phyloP scores from a whole-genome alignment of 1,140 invertebrate genomes.

The Drosophila ananassae region DNA sequence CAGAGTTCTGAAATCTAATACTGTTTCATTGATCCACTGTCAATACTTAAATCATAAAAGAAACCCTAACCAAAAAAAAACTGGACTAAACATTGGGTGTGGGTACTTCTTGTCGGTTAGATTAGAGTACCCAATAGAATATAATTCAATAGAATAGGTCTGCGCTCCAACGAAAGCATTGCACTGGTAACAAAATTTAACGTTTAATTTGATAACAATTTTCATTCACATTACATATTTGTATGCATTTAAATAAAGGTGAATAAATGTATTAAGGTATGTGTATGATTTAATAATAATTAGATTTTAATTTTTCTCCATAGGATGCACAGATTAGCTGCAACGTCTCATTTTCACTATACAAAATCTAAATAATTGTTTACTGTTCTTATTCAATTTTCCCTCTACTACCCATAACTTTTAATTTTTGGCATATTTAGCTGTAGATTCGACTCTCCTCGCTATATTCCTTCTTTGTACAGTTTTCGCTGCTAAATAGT shows the following conservation, averaged over 20 bases:
- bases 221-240: slow-evolving; percentile 41
- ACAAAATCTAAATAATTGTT: slow-evolving; percentile 81
- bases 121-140: slow-evolving; percentile 42
- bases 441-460: slow-evolving; percentile 74
- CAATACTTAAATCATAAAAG: slow-evolving; percentile 22
- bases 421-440: slow-evolving; percentile 80
- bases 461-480: slow-evolving; percentile 55
- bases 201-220: slow-evolving; percentile 80
- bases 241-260: slow-evolving; percentile 29
- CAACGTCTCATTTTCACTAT: slow-evolving; percentile 64
- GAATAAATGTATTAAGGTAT: slow-evolving; percentile 53
- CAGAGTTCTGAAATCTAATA: slow-evolving; percentile 35
- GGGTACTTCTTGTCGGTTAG: slow-evolving; percentile 13
- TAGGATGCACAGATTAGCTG: slow-evolving; percentile 67
- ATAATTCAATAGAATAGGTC: slow-evolving; percentile 12
- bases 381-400: slow-evolving; percentile 38
- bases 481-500: slow-evolving; percentile 63
- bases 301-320: slow-evolving; percentile 61
- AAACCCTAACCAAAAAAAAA: slow-evolving; percentile 22
- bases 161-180: slow-evolving; percentile 70
- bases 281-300: slow-evolving; percentile 67
- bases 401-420: slow-evolving; percentile 29
- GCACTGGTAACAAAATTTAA: slow-evolving; percentile 80
- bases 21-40: slow-evolving; percentile 43
- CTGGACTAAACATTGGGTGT: slow-evolving; percentile 3